These are phyloP conservation scores for Eulemur coronatus DNA, from an alignment of 2,797 vertebrate species.

Conservation along the genomic window DNA sequence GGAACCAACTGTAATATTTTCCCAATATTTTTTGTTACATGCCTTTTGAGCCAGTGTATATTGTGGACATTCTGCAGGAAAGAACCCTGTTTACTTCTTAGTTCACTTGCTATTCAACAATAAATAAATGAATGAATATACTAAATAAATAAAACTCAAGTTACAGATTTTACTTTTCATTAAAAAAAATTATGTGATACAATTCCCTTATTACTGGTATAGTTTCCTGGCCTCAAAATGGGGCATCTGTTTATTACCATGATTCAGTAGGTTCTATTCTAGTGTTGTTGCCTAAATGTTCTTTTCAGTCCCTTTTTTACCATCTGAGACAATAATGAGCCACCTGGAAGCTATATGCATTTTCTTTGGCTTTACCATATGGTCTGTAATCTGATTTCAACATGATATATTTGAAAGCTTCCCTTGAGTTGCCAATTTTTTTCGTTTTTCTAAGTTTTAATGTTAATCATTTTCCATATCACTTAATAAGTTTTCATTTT, in stretches of 20 bases:
- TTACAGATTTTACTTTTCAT: conserved; percentile 24
- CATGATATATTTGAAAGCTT: background rate
- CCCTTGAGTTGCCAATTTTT: background rate
- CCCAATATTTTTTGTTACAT: background rate
- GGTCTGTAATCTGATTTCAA: background rate
- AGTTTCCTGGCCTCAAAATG: background rate
- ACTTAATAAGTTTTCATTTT: conserved; percentile 20
- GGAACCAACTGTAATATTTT: background rate
- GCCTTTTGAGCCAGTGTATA: background rate
- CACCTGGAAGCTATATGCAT: background rate
- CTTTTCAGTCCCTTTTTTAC: conserved; percentile 1
- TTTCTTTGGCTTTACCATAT: background rate
- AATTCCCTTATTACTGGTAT: background rate
- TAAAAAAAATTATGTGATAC: background rate
- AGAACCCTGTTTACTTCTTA: background rate
- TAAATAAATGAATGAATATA: background rate
- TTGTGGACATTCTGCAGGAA: background rate
- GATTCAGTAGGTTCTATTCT: background rate
- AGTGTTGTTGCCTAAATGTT: background rate
- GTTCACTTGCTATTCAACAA: background rate
- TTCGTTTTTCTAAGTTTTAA: background rate
- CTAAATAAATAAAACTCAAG: background rate
- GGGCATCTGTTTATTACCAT: background rate
- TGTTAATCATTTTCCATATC: background rate
- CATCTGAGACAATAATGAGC: conserved; percentile 28